Percentiles rank a stretch among this genome's conserved stretches.
phyloP scores from a whole-genome alignment of 2,888 invertebrate species.

The Chironomus tentans region DNA sequence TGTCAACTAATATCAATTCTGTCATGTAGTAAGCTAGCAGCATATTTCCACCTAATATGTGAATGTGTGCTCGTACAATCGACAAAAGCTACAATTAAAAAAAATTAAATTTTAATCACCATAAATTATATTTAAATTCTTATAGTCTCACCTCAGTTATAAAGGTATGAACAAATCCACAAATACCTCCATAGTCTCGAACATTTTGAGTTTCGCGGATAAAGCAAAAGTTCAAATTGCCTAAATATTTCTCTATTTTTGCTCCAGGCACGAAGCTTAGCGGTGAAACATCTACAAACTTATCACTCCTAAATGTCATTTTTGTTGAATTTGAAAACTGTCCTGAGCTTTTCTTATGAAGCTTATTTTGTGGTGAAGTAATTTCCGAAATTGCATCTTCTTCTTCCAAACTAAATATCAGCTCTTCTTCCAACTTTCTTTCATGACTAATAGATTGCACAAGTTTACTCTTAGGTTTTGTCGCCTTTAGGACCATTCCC shows the following conservation, averaged over 20 bases:
- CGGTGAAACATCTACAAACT: constrained; percentile 65
- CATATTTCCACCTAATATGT: constrained; percentile 89
- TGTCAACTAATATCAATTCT: constrained; percentile 82
- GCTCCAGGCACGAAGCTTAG: constrained; percentile 70
- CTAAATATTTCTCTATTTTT: constrained; percentile 70
- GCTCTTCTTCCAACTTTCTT: constrained; percentile 54
- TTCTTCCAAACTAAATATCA: constrained; percentile 77
- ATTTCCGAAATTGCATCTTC: constrained; percentile 46
- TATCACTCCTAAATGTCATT: not conserved
- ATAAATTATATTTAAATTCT: not conserved
- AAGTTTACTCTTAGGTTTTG: constrained; percentile 45
- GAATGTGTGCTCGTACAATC: constrained; percentile 86
- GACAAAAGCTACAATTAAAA: constrained; percentile 54
- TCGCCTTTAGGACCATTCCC: constrained; percentile 71
- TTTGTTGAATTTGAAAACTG: not conserved
- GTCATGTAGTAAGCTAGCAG: constrained; percentile 90
- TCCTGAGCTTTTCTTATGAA: constrained; percentile 32
- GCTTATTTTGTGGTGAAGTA: constrained; percentile 42
- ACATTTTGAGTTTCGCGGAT: constrained; percentile 91
- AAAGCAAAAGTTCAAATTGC: constrained; percentile 88
- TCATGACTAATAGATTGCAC: constrained; percentile 36
- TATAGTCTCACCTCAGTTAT: constrained; percentile 61
- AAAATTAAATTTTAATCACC: too few species aligned
- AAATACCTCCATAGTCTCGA: constrained; percentile 82
- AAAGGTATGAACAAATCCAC: constrained; percentile 90